Conservation (phyloP, 2,797 vertebrate genomes). For the Sylvilagus floridanus region DNA sequence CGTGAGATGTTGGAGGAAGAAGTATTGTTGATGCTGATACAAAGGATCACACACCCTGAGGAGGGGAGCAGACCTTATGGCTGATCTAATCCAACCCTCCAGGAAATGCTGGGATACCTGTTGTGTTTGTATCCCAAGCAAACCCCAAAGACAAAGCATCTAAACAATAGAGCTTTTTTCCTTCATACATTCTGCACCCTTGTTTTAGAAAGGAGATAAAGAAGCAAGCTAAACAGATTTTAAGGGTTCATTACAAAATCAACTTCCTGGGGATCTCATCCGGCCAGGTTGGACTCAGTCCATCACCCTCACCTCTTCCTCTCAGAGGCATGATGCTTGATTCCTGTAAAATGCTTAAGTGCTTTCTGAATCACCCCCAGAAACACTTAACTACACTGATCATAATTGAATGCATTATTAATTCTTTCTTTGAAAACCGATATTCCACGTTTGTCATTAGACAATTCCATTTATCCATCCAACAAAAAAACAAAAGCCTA, state of each 20-base stretch:
- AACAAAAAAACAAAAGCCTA: conserved; percentile 62
- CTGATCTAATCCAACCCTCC: neutral
- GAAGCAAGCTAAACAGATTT: conserved; percentile 60
- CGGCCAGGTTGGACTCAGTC: conserved; percentile 26
- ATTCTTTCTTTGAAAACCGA: conserved; percentile 80
- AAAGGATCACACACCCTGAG: neutral
- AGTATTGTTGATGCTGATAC: neutral
- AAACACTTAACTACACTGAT: conserved; percentile 78
- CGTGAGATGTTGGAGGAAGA: conserved; percentile 12
- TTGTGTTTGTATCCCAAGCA: conserved; percentile 28
- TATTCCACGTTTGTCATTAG: conserved; percentile 72
- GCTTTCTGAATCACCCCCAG: conserved; percentile 80
- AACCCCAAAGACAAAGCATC: neutral
- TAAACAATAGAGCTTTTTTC: neutral
- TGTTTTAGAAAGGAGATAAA: conserved; percentile 48
- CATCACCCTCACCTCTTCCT: conserved; percentile 64
- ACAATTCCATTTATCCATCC: conserved; percentile 40
- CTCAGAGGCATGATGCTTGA: conserved; percentile 56
- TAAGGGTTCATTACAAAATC: conserved; percentile 52
- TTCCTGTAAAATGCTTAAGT: conserved; percentile 82
- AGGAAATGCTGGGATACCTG: conserved; percentile 7
- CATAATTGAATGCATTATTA: conserved; percentile 82
- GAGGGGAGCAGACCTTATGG: neutral
- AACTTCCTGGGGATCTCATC: conserved; percentile 23
- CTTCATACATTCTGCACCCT: neutral